Evolutionary conservation across 2,888 invertebrate species (phyloP).

Genomic region (Nemoura dubitans): DNA sequence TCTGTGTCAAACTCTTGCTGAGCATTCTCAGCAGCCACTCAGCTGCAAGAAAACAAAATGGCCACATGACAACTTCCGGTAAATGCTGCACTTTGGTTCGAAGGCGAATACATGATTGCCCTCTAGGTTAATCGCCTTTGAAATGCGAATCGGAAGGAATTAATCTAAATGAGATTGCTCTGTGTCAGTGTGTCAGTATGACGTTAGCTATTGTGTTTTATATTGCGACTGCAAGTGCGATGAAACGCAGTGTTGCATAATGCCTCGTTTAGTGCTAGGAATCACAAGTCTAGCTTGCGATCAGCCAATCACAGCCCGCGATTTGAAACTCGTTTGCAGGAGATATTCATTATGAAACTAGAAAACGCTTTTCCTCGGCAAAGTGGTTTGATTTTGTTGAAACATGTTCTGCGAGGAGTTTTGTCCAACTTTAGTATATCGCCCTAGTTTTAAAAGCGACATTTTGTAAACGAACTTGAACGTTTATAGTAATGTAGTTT

Average conservation of each 20-base stretch:
- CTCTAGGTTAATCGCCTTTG: neutral
- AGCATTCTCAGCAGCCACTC: conserved; percentile 82
- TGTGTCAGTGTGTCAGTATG: neutral
- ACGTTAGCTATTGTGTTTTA: neutral
- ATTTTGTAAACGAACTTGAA: neutral
- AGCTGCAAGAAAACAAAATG: conserved; percentile 42
- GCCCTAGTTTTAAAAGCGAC: neutral
- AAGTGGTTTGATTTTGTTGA: neutral
- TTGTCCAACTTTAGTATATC: neutral
- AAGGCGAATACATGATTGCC: neutral
- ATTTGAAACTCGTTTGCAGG: neutral
- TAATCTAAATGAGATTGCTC: neutral
- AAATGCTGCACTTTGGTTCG: neutral
- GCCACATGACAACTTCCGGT: conserved; percentile 1
- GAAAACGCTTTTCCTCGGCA: neutral
- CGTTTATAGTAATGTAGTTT: neutral
- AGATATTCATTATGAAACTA: neutral
- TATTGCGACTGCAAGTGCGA: neutral
- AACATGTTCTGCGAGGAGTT: no score
- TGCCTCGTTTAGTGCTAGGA: neutral
- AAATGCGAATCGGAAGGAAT: neutral
- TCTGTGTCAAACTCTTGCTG: conserved; percentile 81
- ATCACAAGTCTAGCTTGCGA: neutral
- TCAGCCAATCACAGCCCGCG: no score
- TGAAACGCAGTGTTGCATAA: no score